Evolutionary conservation across 30 jellyfish, hydroid and myxozoan genomes (phyloP), one percentile per base, ranked within the genome.

Genomic region (Chironex yamaguchii): DNA sequence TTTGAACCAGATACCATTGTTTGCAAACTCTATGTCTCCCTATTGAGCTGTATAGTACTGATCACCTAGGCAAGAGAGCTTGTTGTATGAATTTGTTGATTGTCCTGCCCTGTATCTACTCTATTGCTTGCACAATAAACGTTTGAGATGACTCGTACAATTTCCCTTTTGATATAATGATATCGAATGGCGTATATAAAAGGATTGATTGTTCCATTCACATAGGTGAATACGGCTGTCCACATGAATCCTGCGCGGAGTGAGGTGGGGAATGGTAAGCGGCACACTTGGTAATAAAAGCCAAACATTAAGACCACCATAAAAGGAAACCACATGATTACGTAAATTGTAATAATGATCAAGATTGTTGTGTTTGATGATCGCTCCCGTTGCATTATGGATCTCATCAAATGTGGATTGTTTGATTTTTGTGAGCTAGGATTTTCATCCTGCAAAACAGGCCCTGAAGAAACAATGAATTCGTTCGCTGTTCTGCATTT

Each of bases 181-280:
- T 84, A 84, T 22, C 94, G 75, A 17, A 58, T 58, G 4, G 94
- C 82, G 62, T 84, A 84, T 0, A 84, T 68, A 73, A 84, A 70
- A 9, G 94, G 94, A 73, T 84, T 84, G 62, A 84, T 31, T 12
- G 94, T 84, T 20, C 94, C 94, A 65, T 84, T 84, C 62, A 84
- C 81, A 50, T 68, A 84, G 26, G 86, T 84, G 48, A 84, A 67
- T 52, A 84, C 71, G 63, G 94, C 84, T 33, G 94, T 84, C 94
- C 94, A 84, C 27, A 71, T 82, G 50, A 84, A 84, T 1, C 88
- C 88, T 9, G 36, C 29, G 52, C 62, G 87, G 71, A 84, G 31
- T 65, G 81, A 48, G 1, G 81, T 0, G 48, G 88, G 75, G 13
- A 79, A 77, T 20, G 36, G 76, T 48, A 32, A 4, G 1, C 75